Conservation (phyloP, 2,888 invertebrate genomes). For the Tinea pellionella region DNA sequence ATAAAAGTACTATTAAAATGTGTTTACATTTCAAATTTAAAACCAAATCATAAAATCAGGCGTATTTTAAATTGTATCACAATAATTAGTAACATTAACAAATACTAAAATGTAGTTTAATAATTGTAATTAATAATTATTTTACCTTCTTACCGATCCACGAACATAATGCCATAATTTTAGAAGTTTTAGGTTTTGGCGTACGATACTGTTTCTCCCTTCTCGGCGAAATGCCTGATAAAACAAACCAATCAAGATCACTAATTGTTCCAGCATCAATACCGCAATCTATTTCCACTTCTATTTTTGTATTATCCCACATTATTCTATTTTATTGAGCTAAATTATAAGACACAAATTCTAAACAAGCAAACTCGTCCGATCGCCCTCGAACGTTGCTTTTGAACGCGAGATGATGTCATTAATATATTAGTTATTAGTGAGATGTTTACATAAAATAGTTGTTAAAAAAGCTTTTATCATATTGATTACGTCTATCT, state of each 20-base stretch:
- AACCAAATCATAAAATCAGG: too few relatives aligned
- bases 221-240: conserved; percentile 49
- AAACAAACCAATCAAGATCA: conserved; percentile 52
- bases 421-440: background rate
- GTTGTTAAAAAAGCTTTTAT: background rate
- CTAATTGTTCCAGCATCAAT: conserved; percentile 34
- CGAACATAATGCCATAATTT: conserved; percentile 46
- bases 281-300: conserved; percentile 46
- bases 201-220: conserved; percentile 37
- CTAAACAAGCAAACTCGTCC: background rate
- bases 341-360: background rate
- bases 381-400: background rate
- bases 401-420: background rate
- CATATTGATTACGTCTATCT: background rate
- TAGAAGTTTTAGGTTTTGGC: conserved; percentile 40
- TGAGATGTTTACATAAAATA: background rate
- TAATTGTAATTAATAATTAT: background rate
- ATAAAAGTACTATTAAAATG: too few relatives aligned
- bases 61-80: background rate
- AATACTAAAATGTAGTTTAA: background rate
- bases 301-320: conserved; percentile 34
- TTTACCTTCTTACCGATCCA: conserved; percentile 60
- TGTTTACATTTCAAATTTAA: too few relatives aligned
- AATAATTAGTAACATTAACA: too few relatives aligned
- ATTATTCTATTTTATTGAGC: conserved; percentile 18